Evolutionary conservation across 1,140 invertebrate species (phyloP).

Genomic region (Paraescarpia echinospica): DNA sequence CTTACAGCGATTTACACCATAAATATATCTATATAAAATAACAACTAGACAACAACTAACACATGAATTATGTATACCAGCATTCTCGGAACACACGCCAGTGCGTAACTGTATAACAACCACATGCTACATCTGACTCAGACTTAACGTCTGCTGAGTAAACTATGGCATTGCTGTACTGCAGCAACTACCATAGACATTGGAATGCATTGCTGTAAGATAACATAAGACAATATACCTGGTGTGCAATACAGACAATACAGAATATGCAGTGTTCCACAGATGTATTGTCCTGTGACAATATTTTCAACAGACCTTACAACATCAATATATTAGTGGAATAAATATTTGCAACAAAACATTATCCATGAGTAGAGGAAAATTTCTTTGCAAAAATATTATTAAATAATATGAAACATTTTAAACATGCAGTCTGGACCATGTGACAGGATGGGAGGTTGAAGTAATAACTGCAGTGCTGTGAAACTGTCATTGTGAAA

Average conservation of each 20-base stretch:
- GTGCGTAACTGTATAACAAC: background rate
- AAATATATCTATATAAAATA: background rate
- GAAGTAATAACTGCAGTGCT: background rate
- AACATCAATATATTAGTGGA: background rate
- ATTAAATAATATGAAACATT: background rate
- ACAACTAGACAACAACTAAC: background rate
- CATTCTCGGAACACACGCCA: background rate
- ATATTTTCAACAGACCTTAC: background rate
- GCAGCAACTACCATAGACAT: background rate
- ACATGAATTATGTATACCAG: background rate
- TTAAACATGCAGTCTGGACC: background rate
- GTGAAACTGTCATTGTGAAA: too few species aligned
- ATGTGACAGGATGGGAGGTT: background rate
- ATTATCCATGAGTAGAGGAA: background rate
- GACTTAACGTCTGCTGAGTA: background rate
- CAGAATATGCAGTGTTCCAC: background rate
- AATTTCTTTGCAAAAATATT: background rate
- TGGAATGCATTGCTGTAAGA: background rate
- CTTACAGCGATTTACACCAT: background rate
- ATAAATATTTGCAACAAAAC: background rate
- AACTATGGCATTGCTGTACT: background rate
- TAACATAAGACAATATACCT: background rate
- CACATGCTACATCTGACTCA: background rate
- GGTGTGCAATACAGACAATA: background rate
- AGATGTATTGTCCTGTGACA: background rate